phyloP scores from a whole-genome alignment of 2,797 vertebrate species.

The Threskiornis aethiopicus region DNA sequence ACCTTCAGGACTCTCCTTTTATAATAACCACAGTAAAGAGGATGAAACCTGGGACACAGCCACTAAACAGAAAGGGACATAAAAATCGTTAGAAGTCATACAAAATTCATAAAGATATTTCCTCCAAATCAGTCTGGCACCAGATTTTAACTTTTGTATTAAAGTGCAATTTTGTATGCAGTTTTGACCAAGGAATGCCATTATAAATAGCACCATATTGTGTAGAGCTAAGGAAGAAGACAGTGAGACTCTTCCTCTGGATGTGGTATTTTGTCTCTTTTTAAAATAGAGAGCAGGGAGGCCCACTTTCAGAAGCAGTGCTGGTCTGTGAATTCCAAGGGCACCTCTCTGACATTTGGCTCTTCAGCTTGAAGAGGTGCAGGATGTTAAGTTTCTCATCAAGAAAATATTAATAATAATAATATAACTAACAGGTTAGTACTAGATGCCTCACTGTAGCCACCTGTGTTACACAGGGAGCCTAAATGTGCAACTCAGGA shows the following conservation, averaged over 20 bases:
- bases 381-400: background rate
- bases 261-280: background rate
- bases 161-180: background rate
- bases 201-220: background rate
- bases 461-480: background rate
- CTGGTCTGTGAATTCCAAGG: background rate
- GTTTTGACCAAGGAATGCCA: background rate
- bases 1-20: background rate
- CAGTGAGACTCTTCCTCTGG: background rate
- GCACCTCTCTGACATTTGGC: background rate
- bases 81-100: background rate
- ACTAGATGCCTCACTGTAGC: background rate
- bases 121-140: background rate
- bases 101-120: background rate
- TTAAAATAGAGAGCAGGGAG: background rate
- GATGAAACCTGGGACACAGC: background rate
- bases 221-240: background rate
- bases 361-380: background rate
- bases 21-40: background rate
- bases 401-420: background rate
- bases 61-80: background rate
- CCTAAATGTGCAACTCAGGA: background rate
- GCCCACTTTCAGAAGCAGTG: rapidly evolving
- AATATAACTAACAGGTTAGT: background rate
- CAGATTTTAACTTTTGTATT: background rate